These are phyloP conservation scores for Eulemur coronatus DNA, from an alignment of 2,797 vertebrate species.

Conservation along the genomic window DNA sequence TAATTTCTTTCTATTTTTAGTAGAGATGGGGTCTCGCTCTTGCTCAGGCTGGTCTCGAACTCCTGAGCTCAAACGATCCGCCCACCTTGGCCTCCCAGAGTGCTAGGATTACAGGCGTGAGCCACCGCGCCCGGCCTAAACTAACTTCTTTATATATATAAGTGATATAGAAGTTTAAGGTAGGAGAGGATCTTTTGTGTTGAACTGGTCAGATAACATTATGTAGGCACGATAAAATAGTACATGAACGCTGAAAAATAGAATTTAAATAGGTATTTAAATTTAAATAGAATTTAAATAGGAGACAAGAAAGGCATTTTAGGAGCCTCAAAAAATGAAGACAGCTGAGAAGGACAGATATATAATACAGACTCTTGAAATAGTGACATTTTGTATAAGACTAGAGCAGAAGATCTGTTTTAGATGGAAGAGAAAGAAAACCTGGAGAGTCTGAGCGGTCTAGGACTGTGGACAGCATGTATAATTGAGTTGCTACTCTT, in stretches of 20 bases:
- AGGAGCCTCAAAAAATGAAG: background rate
- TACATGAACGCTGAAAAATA: background rate
- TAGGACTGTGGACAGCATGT: background rate
- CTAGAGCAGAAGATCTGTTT: background rate
- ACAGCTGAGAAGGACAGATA: background rate
- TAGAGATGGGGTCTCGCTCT: no score
- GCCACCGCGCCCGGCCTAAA: no score
- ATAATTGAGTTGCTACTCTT: background rate
- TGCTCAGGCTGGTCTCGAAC: no score
- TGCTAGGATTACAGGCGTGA: no score
- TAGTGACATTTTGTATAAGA: background rate
- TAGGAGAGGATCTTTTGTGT: background rate
- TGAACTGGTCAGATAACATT: background rate
- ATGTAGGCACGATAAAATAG: background rate
- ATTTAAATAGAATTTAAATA: slow-evolving; percentile 3
- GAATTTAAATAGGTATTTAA: background rate
- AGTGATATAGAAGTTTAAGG: background rate
- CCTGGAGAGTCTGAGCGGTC: background rate
- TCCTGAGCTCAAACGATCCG: no score
- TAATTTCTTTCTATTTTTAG: no score
- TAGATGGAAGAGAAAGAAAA: background rate
- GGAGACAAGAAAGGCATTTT: background rate
- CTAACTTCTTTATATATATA: background rate
- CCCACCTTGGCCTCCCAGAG: no score
- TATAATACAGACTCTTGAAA: background rate